Evolutionary conservation across 2,113 vertebrate species (phyloP).

Genomic region (Rallus limicola): DNA sequence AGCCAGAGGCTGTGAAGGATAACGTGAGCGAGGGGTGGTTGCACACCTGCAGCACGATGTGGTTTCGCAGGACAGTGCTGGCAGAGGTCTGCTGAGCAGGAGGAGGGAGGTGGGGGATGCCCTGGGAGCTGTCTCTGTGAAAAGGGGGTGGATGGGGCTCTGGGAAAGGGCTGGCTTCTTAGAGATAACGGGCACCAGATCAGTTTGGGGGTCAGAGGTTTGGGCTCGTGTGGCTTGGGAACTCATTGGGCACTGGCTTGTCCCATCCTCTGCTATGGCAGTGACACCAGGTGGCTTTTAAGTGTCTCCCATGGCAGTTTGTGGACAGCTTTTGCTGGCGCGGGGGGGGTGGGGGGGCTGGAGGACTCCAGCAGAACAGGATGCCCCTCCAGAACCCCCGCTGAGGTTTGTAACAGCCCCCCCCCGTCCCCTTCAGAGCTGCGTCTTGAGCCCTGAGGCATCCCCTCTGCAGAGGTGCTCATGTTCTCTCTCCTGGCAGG

Average conservation of each 20-base stretch:
- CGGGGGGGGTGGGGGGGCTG: rapidly evolving
- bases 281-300: background rate
- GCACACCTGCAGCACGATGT: rapidly evolving
- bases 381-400: background rate
- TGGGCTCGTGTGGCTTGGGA: no score
- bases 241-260: no score
- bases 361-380: background rate
- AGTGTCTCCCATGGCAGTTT: background rate
- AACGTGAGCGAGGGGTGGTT: background rate
- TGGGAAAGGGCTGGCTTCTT: background rate
- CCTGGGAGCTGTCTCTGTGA: background rate
- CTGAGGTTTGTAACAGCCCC: background rate
- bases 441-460: background rate
- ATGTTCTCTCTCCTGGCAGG: conserved; percentile 47
- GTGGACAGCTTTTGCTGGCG: background rate
- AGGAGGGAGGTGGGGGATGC: no score
- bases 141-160: no score
- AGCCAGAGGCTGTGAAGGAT: background rate
- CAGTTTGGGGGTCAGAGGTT: no score
- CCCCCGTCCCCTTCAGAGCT: background rate
- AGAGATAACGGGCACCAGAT: no score
- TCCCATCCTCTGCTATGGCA: no score
- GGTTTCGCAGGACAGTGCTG: background rate
- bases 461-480: background rate
- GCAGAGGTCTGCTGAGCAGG: background rate